Evolutionary conservation across 2,113 vertebrate species (phyloP), one percentile per base, ranked within the genome.

Genomic region (Cyanoramphus novaezelandiae): DNA sequence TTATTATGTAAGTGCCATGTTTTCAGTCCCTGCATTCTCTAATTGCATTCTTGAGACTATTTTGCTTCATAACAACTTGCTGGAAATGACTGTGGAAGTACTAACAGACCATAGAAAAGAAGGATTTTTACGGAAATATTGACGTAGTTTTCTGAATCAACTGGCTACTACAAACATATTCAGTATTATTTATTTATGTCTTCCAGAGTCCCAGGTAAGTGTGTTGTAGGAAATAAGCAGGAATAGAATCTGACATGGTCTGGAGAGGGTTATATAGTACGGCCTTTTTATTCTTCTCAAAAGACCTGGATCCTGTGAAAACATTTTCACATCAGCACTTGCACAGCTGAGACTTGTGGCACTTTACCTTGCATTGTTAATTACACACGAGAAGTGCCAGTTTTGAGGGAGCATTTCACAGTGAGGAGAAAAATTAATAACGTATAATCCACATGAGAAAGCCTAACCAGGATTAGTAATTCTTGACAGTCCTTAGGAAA

Each of bases 321-420:
- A 55, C 3, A 76, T 65, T 71, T 91, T 94, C n/a, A 27, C 59
- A 49, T 71, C 47, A 33, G 47, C 71, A 59, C 24, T 79, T 91
- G 25, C 67, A 77, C 71, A 82, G 59, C 25, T 14, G 41, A 75
- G 60, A 85, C 43, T 77, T 62, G 65, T 60, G 49, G 21, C 31
- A 81, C 57, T 75, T 95, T 77, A 82, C 46, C 37, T 82, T 78
- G n/a, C 43, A 28, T 92, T 95, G 33, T 87, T 96, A 94, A 88
- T 96, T 90, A 49, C 6, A 7, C 43, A 39, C 57, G 49, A 62
- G 25, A 90, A 95, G n/a, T 82, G 74, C 24, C 69, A 35, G 35
- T 87, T 90, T 65, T 86, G 52, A 93, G 53, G 59, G 28, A 59
- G 17, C 33, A 62, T 92, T 86, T 82, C 33, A 33, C 44, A 53